Conservation (phyloP, 2,113 vertebrate genomes). For the Thinocorus orbignyianus region DNA sequence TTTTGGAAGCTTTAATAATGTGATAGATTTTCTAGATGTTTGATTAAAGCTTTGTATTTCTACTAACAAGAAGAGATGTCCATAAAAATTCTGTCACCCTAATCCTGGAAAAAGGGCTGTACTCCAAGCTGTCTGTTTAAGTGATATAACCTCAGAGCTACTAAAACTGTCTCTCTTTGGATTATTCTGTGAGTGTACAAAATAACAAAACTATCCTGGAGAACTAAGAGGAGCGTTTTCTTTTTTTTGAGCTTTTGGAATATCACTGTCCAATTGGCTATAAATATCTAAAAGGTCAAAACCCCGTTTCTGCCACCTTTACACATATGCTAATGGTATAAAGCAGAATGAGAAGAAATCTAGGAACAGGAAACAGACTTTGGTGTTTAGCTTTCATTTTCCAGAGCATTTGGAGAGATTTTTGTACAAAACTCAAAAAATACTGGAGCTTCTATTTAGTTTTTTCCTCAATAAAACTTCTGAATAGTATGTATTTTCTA, state of each 20-base stretch:
- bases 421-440: not conserved
- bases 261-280: not conserved
- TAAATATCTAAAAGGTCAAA: not conserved
- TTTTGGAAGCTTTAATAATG: not conserved
- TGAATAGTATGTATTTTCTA: not conserved
- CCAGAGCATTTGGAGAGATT: not conserved
- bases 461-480: not conserved
- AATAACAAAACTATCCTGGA: not conserved
- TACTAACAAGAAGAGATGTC: not conserved
- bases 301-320: not conserved
- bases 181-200: slow-evolving; percentile 33
- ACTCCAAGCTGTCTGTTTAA: slow-evolving; percentile 52
- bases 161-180: slow-evolving; percentile 44
- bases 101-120: slow-evolving; percentile 5
- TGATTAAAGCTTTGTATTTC: not conserved
- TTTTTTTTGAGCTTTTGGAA: slow-evolving; percentile 47
- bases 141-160: slow-evolving; percentile 21
- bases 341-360: not conserved
- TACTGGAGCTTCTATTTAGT: not conserved
- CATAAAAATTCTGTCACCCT: not conserved
- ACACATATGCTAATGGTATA: not conserved
- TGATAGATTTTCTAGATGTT: not conserved
- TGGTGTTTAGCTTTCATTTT: not conserved
- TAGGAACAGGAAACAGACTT: not conserved
- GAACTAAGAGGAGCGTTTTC: slow-evolving; percentile 7